Evolutionary conservation across 2,797 vertebrate species (phyloP).

Genomic region (Crotalus adamanteus): DNA sequence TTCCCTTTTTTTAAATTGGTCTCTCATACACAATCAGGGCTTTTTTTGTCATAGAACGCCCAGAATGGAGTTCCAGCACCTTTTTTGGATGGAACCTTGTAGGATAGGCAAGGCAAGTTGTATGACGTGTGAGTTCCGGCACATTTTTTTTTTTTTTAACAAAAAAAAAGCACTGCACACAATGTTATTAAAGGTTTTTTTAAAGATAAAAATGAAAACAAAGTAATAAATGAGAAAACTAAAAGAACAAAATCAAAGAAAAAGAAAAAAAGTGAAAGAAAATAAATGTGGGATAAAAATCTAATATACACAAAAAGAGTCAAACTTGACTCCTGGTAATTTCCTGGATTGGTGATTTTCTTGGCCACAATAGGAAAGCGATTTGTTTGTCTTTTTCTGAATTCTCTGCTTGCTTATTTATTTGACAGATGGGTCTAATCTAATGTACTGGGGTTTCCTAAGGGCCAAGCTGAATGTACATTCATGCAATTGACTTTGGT

Average conservation of each 20-base stretch:
- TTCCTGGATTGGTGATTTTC: background rate
- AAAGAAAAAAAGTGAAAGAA: background rate
- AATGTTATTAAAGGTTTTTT: background rate
- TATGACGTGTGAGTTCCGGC: too few species aligned
- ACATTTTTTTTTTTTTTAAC: too few species aligned
- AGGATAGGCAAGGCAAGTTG: too few species aligned
- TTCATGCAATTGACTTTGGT: background rate
- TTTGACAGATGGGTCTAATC: background rate
- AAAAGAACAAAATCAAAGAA: background rate
- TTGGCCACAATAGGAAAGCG: background rate
- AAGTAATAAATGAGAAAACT: background rate
- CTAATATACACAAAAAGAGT: background rate
- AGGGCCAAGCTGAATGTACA: background rate
- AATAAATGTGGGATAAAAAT: background rate
- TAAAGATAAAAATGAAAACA: background rate
- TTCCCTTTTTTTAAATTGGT: background rate
- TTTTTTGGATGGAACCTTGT: too few species aligned
- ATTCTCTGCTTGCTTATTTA: background rate
- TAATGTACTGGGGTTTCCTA: background rate
- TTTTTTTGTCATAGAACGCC: too few species aligned
- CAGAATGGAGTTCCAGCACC: too few species aligned
- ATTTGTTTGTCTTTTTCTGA: background rate
- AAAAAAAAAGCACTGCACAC: too few species aligned
- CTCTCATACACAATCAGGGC: background rate
- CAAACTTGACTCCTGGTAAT: background rate